Evolutionary conservation across 2,113 vertebrate genomes (phyloP), one percentile per base, ranked within the genome.

Genomic region (Tragelaphus scriptus): DNA sequence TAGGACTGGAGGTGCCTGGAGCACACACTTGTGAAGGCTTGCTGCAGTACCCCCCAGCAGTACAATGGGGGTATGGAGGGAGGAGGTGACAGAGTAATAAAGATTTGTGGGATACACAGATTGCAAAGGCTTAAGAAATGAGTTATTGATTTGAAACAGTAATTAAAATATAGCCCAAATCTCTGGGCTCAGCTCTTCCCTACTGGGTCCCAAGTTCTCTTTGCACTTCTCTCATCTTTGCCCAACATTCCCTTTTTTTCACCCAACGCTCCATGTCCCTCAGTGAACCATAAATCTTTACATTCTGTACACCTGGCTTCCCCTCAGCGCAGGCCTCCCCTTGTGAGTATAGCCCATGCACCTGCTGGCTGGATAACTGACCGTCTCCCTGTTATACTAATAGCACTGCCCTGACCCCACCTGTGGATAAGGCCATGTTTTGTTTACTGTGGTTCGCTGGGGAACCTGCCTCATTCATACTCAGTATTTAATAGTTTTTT

Each of bases 131-230:
- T 94, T 65, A 84, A 96, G 71, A 86, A 80, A 32, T 49, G 5
- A 92, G n/a, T 85, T 90, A 95, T 28, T 95, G 47, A 93, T 61
- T 96, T 87, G 95, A 95, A 97, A 89, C 32, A 58, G 36, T 44
- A 49, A 91, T 85, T 55, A 91, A 91, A 90, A 95, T 55, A 63
- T 3, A 63, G 8, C 36, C 21, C 32, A 51, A 81, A 90, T 58
- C 55, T 49, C 89, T 68, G 3, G 90, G 23, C 32, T 94, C 23
- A 28, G 40, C 15, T 58, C 58, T 75, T 81, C 14, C 71, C 32
- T 81, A 19, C 2, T 7, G 26, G 9, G 44, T 40, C 87, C 81
- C 44, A 63, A 40, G 55, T 16, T 32, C 30, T 65, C n/a, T 85
- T 88, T 82, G 30, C 1, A 79, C 11, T 25, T n/a, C 7, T 84